Evolutionary conservation across 2,113 vertebrate genomes (phyloP).

Genomic region (Oryctolagus cuniculus): DNA sequence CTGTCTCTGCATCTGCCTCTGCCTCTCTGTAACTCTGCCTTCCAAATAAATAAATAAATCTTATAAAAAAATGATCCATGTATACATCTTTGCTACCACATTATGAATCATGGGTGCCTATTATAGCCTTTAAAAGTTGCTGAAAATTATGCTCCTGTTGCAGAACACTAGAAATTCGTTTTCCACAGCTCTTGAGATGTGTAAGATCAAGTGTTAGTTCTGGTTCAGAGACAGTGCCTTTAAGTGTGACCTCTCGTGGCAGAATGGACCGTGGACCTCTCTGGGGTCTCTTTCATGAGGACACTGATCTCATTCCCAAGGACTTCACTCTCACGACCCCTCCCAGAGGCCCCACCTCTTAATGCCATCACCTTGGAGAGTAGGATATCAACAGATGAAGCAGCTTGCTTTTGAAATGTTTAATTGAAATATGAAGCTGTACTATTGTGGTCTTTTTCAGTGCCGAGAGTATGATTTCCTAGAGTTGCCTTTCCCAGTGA

Average conservation of each 20-base stretch:
- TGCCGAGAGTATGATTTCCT: neutral
- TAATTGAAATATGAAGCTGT: neutral
- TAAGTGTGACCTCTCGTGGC: neutral
- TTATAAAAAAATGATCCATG: neutral
- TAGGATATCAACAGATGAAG: neutral
- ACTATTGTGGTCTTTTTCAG: slow-evolving; percentile 1
- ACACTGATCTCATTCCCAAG: neutral
- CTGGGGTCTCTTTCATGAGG: neutral
- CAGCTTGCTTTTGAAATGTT: neutral
- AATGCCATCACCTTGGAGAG: neutral
- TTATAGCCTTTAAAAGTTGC: neutral
- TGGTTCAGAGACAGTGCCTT: neutral
- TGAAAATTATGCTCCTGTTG: neutral
- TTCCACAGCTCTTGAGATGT: neutral
- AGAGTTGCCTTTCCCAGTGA: neutral
- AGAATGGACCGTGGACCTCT: neutral
- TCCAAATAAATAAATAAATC: too few species aligned
- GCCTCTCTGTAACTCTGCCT: too few species aligned
- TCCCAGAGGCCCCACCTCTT: neutral
- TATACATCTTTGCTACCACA: neutral
- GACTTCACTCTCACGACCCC: neutral
- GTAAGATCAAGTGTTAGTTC: neutral
- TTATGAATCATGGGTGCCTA: neutral
- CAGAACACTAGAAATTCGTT: neutral
- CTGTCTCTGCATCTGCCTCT: too few species aligned